Conservation (phyloP, 1,140 invertebrate genomes). For the Plectrocnemia conspersa region DNA sequence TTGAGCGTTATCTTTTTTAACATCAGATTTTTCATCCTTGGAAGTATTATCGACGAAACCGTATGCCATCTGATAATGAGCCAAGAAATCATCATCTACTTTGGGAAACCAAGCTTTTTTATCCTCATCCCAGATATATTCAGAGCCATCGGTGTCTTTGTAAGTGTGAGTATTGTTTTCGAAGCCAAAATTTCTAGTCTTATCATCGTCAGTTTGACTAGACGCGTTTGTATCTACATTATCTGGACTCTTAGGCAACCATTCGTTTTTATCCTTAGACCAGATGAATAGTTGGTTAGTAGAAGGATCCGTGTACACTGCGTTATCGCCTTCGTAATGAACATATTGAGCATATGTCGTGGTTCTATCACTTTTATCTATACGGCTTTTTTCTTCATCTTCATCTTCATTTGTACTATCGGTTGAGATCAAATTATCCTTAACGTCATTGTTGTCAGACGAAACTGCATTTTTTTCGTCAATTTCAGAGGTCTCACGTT, state of each 20-base stretch:
- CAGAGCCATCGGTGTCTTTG: conserved; percentile 82
- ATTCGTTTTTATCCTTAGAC: conserved; percentile 59
- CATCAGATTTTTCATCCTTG: conserved; percentile 39
- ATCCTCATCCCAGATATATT: conserved; percentile 85
- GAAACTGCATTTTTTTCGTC: too few species aligned
- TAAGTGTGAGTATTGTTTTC: conserved; percentile 76
- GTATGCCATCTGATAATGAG: conserved; percentile 93
- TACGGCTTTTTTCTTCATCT: neutral
- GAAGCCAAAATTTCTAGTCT: conserved; percentile 58
- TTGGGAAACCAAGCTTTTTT: conserved; percentile 96
- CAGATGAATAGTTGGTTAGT: conserved; percentile 65
- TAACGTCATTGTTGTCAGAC: too few species aligned
- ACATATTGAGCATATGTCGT: conserved; percentile 47
- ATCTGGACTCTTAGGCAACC: conserved; percentile 51
- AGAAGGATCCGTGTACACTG: conserved; percentile 69
- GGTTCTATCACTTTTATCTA: neutral
- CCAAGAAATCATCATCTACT: conserved; percentile 95
- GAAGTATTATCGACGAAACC: conserved; percentile 67
- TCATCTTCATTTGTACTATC: too few species aligned
- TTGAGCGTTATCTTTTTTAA: conserved; percentile 32
- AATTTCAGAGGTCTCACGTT: too few species aligned
- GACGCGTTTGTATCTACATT: conserved; percentile 41
- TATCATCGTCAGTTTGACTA: conserved; percentile 38
- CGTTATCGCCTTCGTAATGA: conserved; percentile 62
- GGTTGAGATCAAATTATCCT: too few species aligned